Evolutionary conservation across 2,797 vertebrate genomes (phyloP), one percentile per base, ranked within the genome.

Genomic region (Poecilia gillii): DNA sequence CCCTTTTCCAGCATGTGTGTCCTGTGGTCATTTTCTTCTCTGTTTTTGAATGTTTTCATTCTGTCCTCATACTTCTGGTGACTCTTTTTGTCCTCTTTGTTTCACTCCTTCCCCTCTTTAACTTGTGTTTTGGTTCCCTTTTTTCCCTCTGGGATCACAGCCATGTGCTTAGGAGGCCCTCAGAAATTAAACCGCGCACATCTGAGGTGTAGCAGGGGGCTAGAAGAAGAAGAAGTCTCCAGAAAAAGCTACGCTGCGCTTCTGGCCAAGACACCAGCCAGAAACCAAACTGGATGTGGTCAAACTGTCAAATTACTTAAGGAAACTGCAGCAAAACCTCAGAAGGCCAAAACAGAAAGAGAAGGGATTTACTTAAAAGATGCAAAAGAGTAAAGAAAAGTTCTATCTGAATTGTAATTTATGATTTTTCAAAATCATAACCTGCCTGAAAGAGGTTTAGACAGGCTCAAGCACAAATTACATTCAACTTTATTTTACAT

Each of bases 261-360:
- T 84, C 80, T 78, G 89, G 92, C 94, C 92, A 93, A 94, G 89
- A 93, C 92, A 93, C 92, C 92, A 88, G 93, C 92, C 91, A 93
- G 92, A 95, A 94, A 95, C 94, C 95, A 93, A 94, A 95, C 93
- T 96, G 96, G 95, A 96, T 96, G 95, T 96, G 96, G 95, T 96
- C 91, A 94, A 95, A 92, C 95, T 95, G 95, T 95, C 95, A 96
- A 95, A 96, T 96, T 95, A 95, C 94, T 93, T 91, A 94, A 95
- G 94, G 95, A 96, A 96, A 94, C 92, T 90, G 94, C 93, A 94
- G 92, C 88, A 90, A 94, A 94, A 96, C 93, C 93, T 94, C 94
- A 94, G 91, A 85, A 93, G 87, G 87, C 75, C 39, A 89, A 89
- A 88, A 90, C 76, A 85, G 72, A 84, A 51, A 79, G 76, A 62